phyloP scores from a whole-genome alignment of 1,140 invertebrate genomes.

The Lepidotrigona ventralis region DNA sequence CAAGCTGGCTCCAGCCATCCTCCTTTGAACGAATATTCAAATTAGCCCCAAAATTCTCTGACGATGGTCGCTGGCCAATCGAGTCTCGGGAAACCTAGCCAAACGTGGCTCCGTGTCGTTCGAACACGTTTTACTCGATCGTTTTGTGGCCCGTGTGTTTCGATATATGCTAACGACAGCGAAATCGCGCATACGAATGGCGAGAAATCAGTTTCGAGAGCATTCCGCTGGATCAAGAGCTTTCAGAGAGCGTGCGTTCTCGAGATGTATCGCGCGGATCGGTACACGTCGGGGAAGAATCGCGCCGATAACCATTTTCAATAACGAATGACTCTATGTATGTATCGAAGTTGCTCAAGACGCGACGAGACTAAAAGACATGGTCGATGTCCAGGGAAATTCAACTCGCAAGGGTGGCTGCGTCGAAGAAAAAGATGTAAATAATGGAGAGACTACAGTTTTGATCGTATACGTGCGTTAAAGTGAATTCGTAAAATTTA shows the following conservation, averaged over 20 bases:
- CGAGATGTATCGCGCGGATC: neutral
- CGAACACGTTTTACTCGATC: neutral
- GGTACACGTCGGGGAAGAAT: neutral
- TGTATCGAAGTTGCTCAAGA: neutral
- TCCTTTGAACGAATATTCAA: neutral
- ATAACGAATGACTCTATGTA: neutral
- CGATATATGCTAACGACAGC: neutral
- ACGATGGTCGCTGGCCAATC: neutral
- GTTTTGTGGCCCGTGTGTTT: neutral
- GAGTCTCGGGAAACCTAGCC: neutral
- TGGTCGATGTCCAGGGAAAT: too few relatives aligned
- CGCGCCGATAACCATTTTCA: neutral
- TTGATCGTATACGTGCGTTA: too few relatives aligned
- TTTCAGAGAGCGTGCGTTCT: neutral
- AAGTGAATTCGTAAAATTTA: too few relatives aligned
- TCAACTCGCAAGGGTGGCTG: too few relatives aligned
- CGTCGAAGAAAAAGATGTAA: too few relatives aligned
- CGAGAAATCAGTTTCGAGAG: neutral
- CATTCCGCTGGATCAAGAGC: neutral
- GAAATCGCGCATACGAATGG: slow-evolving; percentile 1
- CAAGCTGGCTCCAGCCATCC: neutral
- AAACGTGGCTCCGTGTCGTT: neutral
- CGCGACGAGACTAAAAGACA: neutral
- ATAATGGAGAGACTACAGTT: too few relatives aligned
- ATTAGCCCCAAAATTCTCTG: neutral